Evolutionary conservation across 2,113 vertebrate species (phyloP).

Genomic region (Spermophilus dauricus): DNA sequence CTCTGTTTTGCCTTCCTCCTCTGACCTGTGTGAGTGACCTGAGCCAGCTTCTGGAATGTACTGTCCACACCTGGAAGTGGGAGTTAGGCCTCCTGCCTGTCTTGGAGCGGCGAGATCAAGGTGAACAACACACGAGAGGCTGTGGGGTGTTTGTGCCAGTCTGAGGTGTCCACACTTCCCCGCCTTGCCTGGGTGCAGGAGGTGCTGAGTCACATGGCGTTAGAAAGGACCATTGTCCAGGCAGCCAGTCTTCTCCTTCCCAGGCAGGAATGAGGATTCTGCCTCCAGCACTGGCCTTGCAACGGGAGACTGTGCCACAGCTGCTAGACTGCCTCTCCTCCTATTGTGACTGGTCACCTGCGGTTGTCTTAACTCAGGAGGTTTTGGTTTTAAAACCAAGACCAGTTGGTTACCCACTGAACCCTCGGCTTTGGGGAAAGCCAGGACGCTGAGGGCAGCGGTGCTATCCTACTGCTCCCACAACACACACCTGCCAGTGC

Average conservation of each 20-base stretch:
- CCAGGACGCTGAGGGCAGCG: neutral
- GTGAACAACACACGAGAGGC: rapidly evolving
- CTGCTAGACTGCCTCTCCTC: neutral
- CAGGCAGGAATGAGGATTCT: too few species aligned
- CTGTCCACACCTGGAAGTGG: neutral
- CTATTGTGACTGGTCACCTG: neutral
- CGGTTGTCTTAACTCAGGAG: too few species aligned
- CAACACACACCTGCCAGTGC: neutral
- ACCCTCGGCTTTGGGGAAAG: neutral
- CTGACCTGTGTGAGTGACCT: neutral
- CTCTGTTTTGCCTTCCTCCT: rapidly evolving
- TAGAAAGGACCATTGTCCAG: rapidly evolving
- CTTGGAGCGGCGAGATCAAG: neutral
- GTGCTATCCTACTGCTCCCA: neutral
- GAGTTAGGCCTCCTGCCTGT: rapidly evolving
- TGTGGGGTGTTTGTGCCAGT: rapidly evolving
- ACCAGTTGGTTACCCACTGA: too few species aligned
- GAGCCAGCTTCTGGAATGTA: neutral
- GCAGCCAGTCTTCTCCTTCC: too few species aligned
- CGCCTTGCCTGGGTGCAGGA: neutral
- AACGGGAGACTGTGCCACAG: too few species aligned
- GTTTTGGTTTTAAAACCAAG: too few species aligned
- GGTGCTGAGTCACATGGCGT: neutral
- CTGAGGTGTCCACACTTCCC: rapidly evolving
- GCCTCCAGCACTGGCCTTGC: neutral